Conservation (phyloP, 1,140 invertebrate species). For the Mylabris phalerata region DNA sequence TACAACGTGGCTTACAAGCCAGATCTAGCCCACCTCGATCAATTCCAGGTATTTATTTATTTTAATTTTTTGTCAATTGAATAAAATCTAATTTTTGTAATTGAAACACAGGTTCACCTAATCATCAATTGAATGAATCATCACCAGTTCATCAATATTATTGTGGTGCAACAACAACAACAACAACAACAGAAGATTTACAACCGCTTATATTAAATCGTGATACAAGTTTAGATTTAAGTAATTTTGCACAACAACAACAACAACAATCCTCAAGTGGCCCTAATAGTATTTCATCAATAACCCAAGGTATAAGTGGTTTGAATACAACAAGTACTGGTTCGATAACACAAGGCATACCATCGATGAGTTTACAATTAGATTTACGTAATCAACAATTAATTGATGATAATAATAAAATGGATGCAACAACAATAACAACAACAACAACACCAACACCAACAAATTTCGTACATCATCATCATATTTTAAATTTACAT, state of each 20-base stretch:
- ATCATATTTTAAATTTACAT: constrained; percentile 42
- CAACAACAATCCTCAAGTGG: constrained; percentile 25
- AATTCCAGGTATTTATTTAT: constrained; percentile 32
- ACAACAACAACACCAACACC: constrained; percentile 20
- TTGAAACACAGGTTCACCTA: constrained; percentile 53
- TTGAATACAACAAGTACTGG: constrained; percentile 54
- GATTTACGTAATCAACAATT: constrained; percentile 43
- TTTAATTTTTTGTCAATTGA: neutral
- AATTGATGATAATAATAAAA: constrained; percentile 29
- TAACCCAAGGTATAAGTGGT: constrained; percentile 49
- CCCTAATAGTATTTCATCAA: constrained; percentile 37
- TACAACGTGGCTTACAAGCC: constrained; percentile 51
- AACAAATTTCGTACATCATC: constrained; percentile 30
- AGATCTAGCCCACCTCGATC: constrained; percentile 48
- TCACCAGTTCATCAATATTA: constrained; percentile 35
- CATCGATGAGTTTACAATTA: constrained; percentile 46
- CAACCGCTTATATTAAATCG: too few species aligned
- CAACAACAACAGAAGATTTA: constrained; percentile 9
- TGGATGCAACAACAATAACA: constrained; percentile 25
- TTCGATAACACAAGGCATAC: constrained; percentile 69
- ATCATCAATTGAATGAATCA: constrained; percentile 44
- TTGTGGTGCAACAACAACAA: constrained; percentile 12
- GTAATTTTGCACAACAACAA: constrained; percentile 30
- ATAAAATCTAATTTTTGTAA: neutral
- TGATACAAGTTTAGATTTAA: constrained; percentile 32